phyloP scores from a whole-genome alignment of 2,113 vertebrate species.

The Pseudorasbora parva region DNA sequence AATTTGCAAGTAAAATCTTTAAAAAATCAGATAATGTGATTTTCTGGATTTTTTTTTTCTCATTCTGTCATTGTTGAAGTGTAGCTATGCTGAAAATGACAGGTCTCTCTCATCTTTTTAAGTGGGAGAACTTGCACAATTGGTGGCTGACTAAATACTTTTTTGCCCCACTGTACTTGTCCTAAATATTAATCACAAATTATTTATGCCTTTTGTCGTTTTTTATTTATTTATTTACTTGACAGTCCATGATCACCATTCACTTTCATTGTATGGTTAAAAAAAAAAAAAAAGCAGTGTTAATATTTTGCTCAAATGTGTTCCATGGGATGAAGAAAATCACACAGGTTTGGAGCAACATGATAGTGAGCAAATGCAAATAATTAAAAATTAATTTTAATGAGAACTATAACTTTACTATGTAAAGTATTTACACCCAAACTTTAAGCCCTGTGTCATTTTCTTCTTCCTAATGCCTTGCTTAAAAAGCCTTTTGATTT shows the following conservation, averaged over 20 bases:
- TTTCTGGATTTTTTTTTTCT: no score
- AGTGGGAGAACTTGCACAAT: no score
- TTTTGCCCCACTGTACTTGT: no score
- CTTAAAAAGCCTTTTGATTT: not conserved
- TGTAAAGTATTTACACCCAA: not conserved
- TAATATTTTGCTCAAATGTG: not conserved
- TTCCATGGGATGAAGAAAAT: not conserved
- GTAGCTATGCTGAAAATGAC: no score
- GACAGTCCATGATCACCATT: not conserved
- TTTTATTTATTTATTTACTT: no score
- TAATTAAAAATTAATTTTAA: not conserved
- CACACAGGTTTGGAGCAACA: not conserved
- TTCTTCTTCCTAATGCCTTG: not conserved
- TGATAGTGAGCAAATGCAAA: not conserved
- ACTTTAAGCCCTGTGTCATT: not conserved
- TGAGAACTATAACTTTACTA: not conserved
- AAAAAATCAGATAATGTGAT: no score
- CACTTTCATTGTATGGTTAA: not conserved
- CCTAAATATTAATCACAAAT: not conserved
- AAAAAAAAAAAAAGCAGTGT: not conserved
- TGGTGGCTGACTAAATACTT: no score
- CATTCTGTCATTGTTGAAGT: no score
- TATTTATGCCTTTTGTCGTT: no score
- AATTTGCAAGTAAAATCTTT: no score
- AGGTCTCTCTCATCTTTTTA: no score